A percentile compares a stretch with the other conserved stretches of the same genome.
phyloP scores from a whole-genome alignment of 2,888 invertebrate species.

The Drosophila anomelani region DNA sequence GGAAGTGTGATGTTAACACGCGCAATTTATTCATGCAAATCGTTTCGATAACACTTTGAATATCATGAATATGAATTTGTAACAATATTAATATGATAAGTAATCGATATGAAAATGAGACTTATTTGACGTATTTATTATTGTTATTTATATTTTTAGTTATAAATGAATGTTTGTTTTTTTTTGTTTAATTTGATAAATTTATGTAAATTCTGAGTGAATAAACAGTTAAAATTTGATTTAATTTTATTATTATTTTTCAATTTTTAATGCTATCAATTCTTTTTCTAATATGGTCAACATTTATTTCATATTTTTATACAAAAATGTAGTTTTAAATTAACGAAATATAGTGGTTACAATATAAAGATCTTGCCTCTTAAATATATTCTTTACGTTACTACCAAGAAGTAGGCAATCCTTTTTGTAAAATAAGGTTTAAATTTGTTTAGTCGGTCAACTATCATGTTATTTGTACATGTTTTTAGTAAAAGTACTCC shows the following conservation, averaged over 20 bases:
- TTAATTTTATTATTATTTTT: neutral
- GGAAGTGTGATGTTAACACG: constrained; percentile 12
- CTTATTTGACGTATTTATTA: neutral
- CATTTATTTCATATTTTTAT: neutral
- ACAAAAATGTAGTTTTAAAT: fast-evolving
- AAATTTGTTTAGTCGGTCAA: neutral
- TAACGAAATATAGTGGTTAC: neutral
- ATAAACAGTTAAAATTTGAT: too few species aligned
- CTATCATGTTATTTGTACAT: neutral
- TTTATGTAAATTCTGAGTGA: too few species aligned
- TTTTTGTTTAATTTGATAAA: too few species aligned
- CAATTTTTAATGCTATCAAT: fast-evolving
- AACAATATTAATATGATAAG: constrained; percentile 3
- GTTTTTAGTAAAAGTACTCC: neutral
- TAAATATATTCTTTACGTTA: neutral
- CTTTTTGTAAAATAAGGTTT: neutral
- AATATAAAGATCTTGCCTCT: too few species aligned
- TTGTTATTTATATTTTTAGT: neutral
- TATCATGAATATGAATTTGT: constrained; percentile 5
- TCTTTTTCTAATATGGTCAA: neutral
- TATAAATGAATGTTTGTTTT: too few species aligned
- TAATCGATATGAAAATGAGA: neutral
- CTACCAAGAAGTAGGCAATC: neutral
- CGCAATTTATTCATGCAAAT: constrained; percentile 5
- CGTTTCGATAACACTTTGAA: neutral